Percentiles rank a stretch among this genome's conserved stretches.
phyloP scores from a whole-genome alignment of 2,113 vertebrate genomes.

The Crotalus helleri region DNA sequence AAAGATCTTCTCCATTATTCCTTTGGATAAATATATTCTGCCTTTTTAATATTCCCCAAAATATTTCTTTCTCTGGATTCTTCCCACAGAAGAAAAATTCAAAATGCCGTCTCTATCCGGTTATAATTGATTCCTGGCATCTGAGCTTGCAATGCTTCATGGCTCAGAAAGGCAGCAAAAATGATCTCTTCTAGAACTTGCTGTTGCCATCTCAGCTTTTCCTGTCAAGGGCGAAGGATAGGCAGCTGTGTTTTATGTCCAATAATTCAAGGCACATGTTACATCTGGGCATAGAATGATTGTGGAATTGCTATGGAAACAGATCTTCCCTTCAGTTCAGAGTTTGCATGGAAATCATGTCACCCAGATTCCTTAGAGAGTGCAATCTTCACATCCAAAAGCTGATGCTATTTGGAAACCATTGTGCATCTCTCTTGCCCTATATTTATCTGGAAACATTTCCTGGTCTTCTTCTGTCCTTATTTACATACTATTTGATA shows the following conservation, averaged over 20 bases:
- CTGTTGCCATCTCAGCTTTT: constrained; percentile 16
- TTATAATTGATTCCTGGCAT: background rate
- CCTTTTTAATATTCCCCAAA: no score
- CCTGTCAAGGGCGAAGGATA: constrained; percentile 9
- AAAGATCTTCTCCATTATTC: no score
- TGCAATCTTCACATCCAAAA: constrained; percentile 16
- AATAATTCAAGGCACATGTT: constrained; percentile 20
- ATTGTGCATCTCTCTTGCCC: constrained; percentile 14
- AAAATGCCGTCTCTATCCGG: background rate
- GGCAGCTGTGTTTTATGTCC: constrained; percentile 33
- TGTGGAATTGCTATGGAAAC: constrained; percentile 64
- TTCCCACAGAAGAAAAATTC: no score
- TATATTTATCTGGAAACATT: background rate
- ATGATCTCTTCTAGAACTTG: constrained; percentile 5
- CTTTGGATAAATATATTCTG: no score
- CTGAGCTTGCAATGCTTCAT: background rate
- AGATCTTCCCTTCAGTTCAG: constrained; percentile 14
- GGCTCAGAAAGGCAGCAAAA: background rate
- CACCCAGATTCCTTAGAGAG: constrained; percentile 22
- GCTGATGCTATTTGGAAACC: constrained; percentile 8
- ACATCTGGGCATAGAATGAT: constrained; percentile 37
- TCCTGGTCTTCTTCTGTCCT: background rate
- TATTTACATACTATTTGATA: constrained; percentile 15
- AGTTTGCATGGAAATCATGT: constrained; percentile 32
- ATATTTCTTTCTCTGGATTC: no score